Base-by-base conservation (phyloP, 2,797 vertebrate genomes). In the Eospalax fontanierii region DNA sequence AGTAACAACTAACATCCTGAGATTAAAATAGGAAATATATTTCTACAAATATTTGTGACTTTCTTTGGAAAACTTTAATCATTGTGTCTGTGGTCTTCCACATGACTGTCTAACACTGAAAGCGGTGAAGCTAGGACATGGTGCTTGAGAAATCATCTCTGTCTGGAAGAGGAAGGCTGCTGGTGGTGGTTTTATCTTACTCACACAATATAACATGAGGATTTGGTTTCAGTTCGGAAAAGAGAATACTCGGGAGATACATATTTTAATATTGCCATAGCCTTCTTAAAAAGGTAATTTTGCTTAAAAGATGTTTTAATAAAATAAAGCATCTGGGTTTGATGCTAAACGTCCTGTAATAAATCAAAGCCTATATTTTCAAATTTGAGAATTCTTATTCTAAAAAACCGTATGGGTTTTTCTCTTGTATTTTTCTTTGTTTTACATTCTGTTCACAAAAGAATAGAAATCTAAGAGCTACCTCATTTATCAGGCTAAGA, bases 401-500 rank as follows among this genome's bases (percentile, higher is more conserved):
- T 83, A 73, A 85, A 90, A 87, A 93, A 90, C 40, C 50, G 7
- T 71, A 16, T 65, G 30, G 11, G 33, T 35, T 90, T 95, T 91
- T 71, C 16, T 93, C n/a, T 97, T 95, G 74, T 87, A 22, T 54
- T 68, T 11, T 91, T 15, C 71, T 94, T 91, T 65, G 22, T 91
- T 95, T 94, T 80, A 40, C 91, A 43, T 80, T 88, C 66, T 93
- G 76, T 89, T 88, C 63, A 94, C 75, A 54, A 87, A 79, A 81
- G 86, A 90, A 71, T 70, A 83, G 83, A 96, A 21, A 90, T 81
- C 95, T 98, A 91, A 97, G 96, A 95, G 76, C 0, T 7, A 93
- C 96, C 65, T 97, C 97, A 95, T 97, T 98, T 96, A 97, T 97
- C 89, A 96, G 90, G 78, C 82, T 88, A 96, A 96, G 95, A 88